A percentile compares a stretch with the other conserved stretches of the same genome.
Evolutionary conservation across 2,113 vertebrate genomes (phyloP).

Genomic region (Xiphophorus maculatus): DNA sequence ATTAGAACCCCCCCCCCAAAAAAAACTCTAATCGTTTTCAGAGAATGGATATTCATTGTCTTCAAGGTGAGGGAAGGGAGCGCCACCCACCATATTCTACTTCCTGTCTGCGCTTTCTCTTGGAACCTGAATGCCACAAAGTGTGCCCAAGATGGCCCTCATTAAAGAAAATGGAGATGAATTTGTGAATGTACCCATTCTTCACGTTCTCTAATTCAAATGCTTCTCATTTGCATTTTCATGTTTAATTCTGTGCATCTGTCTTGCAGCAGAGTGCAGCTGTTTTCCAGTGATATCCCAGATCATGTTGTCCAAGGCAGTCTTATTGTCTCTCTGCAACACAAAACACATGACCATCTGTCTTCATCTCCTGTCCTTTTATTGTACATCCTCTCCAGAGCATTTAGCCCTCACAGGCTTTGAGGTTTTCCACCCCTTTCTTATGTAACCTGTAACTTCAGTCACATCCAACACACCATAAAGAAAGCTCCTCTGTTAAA

Average conservation of each 20-base stretch:
- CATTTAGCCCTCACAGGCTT: background rate
- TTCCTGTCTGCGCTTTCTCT: background rate
- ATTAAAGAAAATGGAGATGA: background rate
- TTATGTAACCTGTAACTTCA: background rate
- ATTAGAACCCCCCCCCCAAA: background rate
- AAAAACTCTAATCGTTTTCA: constrained; percentile 9
- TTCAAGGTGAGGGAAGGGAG: constrained; percentile 23
- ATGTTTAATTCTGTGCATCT: background rate
- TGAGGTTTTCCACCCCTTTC: background rate
- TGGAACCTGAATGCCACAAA: background rate
- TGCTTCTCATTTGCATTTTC: constrained; percentile 24
- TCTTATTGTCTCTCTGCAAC: constrained; percentile 8
- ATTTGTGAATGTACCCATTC: background rate
- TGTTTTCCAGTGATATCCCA: constrained; percentile 21
- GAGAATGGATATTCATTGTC: constrained; percentile 18
- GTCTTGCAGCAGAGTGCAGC: constrained; percentile 5
- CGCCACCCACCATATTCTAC: background rate
- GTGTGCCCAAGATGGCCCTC: background rate
- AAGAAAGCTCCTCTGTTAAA: background rate
- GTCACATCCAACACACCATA: background rate
- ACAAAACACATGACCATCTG: constrained; percentile 14
- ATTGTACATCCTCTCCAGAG: constrained; percentile 11
- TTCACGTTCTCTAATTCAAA: background rate
- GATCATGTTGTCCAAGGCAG: background rate
- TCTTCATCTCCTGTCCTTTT: constrained; percentile 8